Conservation (phyloP, 2,888 invertebrate species). For the Anthoptus insignis region DNA sequence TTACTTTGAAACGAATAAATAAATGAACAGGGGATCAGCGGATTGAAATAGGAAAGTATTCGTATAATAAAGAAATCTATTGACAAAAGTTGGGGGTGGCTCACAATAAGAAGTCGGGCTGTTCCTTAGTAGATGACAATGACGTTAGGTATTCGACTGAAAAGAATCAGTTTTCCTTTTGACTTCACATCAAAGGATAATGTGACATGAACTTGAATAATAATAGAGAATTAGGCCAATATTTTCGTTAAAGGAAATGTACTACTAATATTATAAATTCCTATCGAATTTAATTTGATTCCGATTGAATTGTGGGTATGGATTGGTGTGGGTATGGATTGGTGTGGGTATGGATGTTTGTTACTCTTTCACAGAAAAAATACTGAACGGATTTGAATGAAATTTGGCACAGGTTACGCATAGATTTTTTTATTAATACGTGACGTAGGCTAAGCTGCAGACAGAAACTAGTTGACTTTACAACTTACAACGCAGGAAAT, state of each 20-base stretch:
- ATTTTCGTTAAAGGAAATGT: slow-evolving; percentile 15
- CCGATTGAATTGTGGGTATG: too few species aligned
- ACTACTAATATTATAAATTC: too few species aligned
- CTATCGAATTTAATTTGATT: too few species aligned
- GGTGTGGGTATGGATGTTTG: too few species aligned
- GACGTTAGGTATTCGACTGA: slow-evolving; percentile 75
- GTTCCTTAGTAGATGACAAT: slow-evolving; percentile 69
- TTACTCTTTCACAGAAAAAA: too few species aligned
- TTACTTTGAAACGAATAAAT: slow-evolving; percentile 83
- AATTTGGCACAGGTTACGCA: too few species aligned
- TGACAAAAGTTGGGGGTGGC: slow-evolving; percentile 78
- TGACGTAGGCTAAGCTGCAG: too few species aligned
- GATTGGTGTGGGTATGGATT: too few species aligned
- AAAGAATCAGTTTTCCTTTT: slow-evolving; percentile 82
- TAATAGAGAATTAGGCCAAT: slow-evolving; percentile 31
- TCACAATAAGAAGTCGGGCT: slow-evolving; percentile 72
- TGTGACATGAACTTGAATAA: slow-evolving; percentile 31
- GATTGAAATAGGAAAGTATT: slow-evolving; percentile 83
- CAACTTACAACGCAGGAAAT: too few species aligned
- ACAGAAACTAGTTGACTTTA: too few species aligned
- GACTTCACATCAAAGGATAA: slow-evolving; percentile 71
- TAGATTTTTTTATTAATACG: too few species aligned
- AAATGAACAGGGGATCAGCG: slow-evolving; percentile 77
- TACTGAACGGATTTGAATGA: too few species aligned
- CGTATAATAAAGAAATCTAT: slow-evolving; percentile 79